Evolutionary conservation across 2,113 vertebrate species (phyloP).

Genomic region (Actenoides lindsayi): DNA sequence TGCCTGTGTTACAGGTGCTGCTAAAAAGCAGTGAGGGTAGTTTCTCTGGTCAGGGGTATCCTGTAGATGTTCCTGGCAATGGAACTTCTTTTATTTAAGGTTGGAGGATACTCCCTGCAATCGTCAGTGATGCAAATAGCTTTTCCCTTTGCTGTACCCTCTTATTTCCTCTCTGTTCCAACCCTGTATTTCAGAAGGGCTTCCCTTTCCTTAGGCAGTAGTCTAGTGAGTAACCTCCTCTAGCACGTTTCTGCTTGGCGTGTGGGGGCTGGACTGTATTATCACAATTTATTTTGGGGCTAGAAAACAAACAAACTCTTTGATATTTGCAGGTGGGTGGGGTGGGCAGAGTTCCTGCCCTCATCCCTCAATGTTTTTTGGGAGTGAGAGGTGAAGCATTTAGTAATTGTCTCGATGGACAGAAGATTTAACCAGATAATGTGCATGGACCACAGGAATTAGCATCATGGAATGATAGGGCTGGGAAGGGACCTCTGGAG

Average conservation of each 20-base stretch:
- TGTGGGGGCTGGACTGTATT: slow-evolving; percentile 4
- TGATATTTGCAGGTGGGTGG: background rate
- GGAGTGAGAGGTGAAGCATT: background rate
- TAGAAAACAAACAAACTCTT: slow-evolving; percentile 12
- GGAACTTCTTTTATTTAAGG: background rate
- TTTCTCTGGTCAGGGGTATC: background rate
- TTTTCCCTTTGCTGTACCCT: background rate
- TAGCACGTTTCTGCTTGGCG: background rate
- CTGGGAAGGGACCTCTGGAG: no score
- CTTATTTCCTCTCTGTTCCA: background rate
- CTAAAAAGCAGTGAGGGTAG: background rate
- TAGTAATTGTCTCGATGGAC: background rate
- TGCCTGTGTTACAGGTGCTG: background rate
- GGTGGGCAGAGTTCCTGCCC: background rate
- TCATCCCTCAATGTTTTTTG: background rate
- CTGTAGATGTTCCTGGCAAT: background rate
- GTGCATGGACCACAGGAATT: accelerated
- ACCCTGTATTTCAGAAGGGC: slow-evolving; percentile 5
- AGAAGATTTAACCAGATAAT: background rate
- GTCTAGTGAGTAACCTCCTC: slow-evolving; percentile 19
- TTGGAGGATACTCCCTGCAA: background rate
- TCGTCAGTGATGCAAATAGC: background rate
- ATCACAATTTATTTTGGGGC: slow-evolving; percentile 19
- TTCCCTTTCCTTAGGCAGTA: slow-evolving; percentile 24
- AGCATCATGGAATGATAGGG: no score